A percentile compares a stretch with the other conserved stretches of the same genome.
Evolutionary conservation across 2,888 invertebrate species (phyloP).

Genomic region (Drosophila falleni): DNA sequence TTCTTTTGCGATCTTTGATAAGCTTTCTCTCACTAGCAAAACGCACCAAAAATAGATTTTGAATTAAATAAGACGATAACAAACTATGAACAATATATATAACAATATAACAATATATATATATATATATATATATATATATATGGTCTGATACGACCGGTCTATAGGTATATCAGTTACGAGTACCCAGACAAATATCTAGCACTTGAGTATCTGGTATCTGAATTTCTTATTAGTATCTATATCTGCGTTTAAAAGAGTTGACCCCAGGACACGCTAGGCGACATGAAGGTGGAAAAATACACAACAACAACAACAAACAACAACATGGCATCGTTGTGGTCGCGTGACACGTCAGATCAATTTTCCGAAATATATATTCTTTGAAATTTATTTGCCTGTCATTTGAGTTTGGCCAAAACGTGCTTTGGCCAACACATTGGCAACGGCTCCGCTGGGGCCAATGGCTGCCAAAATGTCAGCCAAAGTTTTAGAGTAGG

Average conservation of each 20-base stretch:
- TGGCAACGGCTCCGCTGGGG: constrained; percentile 77
- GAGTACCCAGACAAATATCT: not conserved
- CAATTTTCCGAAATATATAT: constrained; percentile 83
- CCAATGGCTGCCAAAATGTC: constrained; percentile 37
- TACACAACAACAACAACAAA: not conserved
- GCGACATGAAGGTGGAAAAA: constrained; percentile 1
- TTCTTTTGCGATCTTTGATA: not conserved
- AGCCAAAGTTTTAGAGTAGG: constrained; percentile 4
- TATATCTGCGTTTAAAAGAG: not conserved
- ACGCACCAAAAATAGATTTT: too few species aligned
- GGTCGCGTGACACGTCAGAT: constrained; percentile 82
- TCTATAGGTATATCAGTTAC: not conserved
- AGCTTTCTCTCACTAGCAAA: not conserved
- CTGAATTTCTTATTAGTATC: not conserved
- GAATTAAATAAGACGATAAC: too few species aligned
- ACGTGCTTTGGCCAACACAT: constrained; percentile 76
- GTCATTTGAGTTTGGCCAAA: constrained; percentile 81
- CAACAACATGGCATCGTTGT: not conserved
- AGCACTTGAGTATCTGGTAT: not conserved
- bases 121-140: too few species aligned
- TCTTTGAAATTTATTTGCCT: constrained; percentile 83
- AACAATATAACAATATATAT: too few species aligned
- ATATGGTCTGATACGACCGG: too few species aligned
- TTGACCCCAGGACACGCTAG: constrained; percentile 1
- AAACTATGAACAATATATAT: too few species aligned